Evolutionary conservation across 2,113 vertebrate genomes (phyloP).

Genomic region (Cygnus buccinator): DNA sequence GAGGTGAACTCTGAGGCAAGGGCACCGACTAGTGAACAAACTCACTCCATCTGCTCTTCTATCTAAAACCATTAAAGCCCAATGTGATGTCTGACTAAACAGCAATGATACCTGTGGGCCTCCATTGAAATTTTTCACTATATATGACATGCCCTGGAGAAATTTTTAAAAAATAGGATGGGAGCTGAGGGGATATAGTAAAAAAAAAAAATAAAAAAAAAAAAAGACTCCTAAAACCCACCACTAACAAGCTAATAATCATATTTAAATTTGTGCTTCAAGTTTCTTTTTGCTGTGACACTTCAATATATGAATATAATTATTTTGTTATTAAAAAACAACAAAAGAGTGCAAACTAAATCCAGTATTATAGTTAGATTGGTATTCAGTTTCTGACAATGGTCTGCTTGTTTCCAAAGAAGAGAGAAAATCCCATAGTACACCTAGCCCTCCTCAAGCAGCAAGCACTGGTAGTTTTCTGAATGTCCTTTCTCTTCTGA

Average conservation of each 20-base stretch:
- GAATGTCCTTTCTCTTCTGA: neutral
- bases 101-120: slow-evolving; percentile 37
- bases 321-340: slow-evolving; percentile 48
- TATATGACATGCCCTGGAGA: slow-evolving; percentile 64
- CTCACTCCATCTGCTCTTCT: slow-evolving; percentile 42
- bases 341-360: neutral
- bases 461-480: neutral
- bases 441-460: neutral
- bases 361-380: neutral
- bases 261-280: slow-evolving; percentile 51
- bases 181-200: neutral
- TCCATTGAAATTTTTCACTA: slow-evolving; percentile 49
- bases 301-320: slow-evolving; percentile 23
- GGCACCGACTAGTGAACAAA: slow-evolving; percentile 79
- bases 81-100: slow-evolving; percentile 62
- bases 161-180: slow-evolving; percentile 45
- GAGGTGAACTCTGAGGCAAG: slow-evolving; percentile 78
- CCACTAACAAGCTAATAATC: slow-evolving; percentile 56
- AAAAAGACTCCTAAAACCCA: slow-evolving; percentile 22
- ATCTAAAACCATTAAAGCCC: slow-evolving; percentile 56
- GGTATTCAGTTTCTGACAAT: neutral
- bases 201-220: neutral
- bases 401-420: neutral
- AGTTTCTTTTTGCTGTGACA: slow-evolving; percentile 44
- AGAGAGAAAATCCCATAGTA: neutral